These are phyloP conservation scores for Trichechus manatus DNA, from an alignment of 2,113 vertebrate species.

Conservation along the genomic window DNA sequence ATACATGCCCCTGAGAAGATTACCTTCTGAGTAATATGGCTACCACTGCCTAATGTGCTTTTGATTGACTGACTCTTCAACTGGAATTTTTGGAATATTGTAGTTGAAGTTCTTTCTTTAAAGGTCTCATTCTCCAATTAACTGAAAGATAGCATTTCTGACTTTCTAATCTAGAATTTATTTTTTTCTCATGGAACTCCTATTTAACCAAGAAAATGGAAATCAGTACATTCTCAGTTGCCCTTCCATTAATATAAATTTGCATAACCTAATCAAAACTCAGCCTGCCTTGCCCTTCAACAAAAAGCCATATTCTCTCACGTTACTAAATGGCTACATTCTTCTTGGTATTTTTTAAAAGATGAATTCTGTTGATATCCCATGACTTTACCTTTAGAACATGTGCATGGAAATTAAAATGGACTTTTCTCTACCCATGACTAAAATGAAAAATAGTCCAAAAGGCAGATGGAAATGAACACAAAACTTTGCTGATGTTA, in stretches of 20 bases:
- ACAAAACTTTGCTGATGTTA: constrained; percentile 63
- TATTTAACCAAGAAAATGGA: constrained; percentile 66
- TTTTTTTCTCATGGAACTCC: constrained; percentile 61
- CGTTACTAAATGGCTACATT: constrained; percentile 71
- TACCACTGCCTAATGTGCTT: not conserved
- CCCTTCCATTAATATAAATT: constrained; percentile 72
- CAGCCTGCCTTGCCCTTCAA: constrained; percentile 45
- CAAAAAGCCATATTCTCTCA: constrained; percentile 62
- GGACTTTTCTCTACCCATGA: constrained; percentile 62
- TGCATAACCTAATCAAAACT: constrained; percentile 76
- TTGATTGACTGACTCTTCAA: constrained; percentile 47
- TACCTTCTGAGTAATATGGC: constrained; percentile 5
- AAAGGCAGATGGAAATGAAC: constrained; percentile 56
- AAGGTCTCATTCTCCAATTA: constrained; percentile 64
- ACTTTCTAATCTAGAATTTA: constrained; percentile 68
- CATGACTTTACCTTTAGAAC: constrained; percentile 66
- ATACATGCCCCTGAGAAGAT: constrained; percentile 33
- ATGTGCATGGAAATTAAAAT: constrained; percentile 76
- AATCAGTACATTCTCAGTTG: constrained; percentile 72
- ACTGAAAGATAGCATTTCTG: constrained; percentile 68
- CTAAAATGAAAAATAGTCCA: constrained; percentile 57
- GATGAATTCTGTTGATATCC: constrained; percentile 64
- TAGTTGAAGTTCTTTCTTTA: constrained; percentile 56
- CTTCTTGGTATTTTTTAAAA: constrained; percentile 70
- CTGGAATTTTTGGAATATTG: constrained; percentile 31